These are phyloP conservation scores for Microcaecilia unicolor DNA, from an alignment of 2,797 vertebrate species.

Conservation along the genomic window DNA sequence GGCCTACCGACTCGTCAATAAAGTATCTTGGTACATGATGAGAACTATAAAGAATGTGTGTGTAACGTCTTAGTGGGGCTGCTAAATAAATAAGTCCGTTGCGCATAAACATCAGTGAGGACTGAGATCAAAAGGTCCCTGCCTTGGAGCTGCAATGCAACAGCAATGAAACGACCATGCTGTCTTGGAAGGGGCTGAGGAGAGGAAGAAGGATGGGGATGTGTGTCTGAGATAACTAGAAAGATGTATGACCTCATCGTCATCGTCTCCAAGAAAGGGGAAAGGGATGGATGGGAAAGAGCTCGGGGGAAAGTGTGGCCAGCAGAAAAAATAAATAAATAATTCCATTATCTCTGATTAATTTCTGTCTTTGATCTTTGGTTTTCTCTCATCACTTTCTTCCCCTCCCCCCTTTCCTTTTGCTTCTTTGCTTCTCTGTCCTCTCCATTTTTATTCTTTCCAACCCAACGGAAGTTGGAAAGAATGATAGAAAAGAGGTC, in stretches of 20 bases:
- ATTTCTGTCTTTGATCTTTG: conserved; percentile 73
- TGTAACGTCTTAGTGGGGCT: no score
- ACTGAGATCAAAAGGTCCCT: conserved; percentile 51
- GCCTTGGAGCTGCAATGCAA: conserved; percentile 6
- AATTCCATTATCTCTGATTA: conserved; percentile 71
- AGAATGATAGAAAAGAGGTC: no score
- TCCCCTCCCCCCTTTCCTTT: conserved; percentile 6
- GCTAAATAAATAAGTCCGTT: conserved; percentile 56
- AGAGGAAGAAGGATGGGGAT: conserved; percentile 21
- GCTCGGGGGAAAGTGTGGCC: no score
- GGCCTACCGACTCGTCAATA: no score
- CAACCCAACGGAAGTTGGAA: no score
- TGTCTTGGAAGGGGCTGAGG: no score
- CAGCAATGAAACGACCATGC: conserved; percentile 43
- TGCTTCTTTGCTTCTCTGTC: conserved; percentile 20
- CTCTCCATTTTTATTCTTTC: conserved; percentile 9
- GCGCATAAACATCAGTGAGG: conserved; percentile 44
- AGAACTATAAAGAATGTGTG: no score
- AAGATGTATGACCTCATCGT: no score
- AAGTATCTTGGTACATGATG: no score
- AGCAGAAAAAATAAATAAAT: conserved; percentile 66
- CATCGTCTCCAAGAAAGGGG: no score
- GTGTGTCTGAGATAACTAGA: conserved; percentile 39
- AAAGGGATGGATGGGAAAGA: no score
- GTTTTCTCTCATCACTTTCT: conserved; percentile 28